Conservation (phyloP, 1,140 invertebrate species). For the Drosophila bifasciata region DNA sequence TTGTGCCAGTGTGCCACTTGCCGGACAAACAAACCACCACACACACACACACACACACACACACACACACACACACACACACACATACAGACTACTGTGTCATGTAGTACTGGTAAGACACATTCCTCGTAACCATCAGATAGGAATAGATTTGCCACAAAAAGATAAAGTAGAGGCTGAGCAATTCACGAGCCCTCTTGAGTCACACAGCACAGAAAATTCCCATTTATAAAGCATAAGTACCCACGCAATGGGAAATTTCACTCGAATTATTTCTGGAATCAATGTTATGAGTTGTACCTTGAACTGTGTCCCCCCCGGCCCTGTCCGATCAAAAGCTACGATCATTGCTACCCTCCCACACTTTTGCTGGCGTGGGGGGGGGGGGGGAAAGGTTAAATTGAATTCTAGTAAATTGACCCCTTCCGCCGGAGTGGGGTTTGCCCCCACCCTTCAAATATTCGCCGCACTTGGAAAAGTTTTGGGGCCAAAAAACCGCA, state of each 20-base stretch:
- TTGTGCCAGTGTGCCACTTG: constrained; percentile 33
- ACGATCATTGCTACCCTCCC: no score
- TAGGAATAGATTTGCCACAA: background rate
- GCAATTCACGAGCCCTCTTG: no score
- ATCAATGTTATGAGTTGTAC: no score
- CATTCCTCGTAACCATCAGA: background rate
- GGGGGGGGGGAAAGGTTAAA: constrained; percentile 7
- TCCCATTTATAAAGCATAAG: no score
- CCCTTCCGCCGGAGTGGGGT: constrained; percentile 2
- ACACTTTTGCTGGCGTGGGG: no score
- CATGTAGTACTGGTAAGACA: constrained; percentile 15
- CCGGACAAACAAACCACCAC: constrained; percentile 10
- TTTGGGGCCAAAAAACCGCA: constrained; percentile 45
- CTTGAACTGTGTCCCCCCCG: no score
- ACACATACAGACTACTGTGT: constrained; percentile 24
- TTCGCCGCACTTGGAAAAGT: constrained; percentile 34
- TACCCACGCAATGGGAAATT: no score
- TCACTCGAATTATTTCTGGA: no score
- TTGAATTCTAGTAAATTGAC: constrained; percentile 26
- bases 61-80: constrained; percentile 40
- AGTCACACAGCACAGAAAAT: no score
- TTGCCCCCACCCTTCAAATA: background rate
- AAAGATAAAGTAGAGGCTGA: no score
- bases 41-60: constrained; percentile 6
- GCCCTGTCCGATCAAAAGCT: no score